Base-by-base conservation (phyloP, 1,140 invertebrate species). In the Lasioglossum baleicum region DNA sequence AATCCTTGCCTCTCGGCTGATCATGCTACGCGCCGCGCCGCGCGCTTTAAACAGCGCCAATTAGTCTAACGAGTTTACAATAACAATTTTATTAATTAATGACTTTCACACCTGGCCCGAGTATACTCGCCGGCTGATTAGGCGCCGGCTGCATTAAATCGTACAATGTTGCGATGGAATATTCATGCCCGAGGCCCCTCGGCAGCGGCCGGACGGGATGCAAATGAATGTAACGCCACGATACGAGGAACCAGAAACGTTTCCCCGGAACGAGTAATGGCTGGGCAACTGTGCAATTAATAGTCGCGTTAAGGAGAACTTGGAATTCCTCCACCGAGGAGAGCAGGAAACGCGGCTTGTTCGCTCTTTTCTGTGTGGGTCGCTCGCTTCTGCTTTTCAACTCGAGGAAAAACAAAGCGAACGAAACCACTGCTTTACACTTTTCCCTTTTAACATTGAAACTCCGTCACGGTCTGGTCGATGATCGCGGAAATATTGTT, bases 1-100 rank as follows among this genome's bases (percentile, higher is more conserved):
- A 26, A 70, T 48, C 44, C 69, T 35, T 66, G 35, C 58, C 40
- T 48, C 22, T 6, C 15, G 4, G 4, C 4, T 1, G 35, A 35
- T 35, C 35, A 35, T 35, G 35, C 35, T 1, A 1, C 35, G 35
- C 35, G 35, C 26, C 26, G 7, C n/a, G 13, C 17, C 63, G 31
- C 51, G 20, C 3, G 42, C 20, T 8, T 44, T 65, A 44, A 56
- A 53, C 66, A 64, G 5, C 22, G 56, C 44, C 26, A 76, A 81
- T 81, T 80, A 80, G n/a, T 11, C 20, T 58, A 73, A 79, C 71
- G 63, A 67, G 51, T 80, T 60, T 60, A 60, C 53, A 61, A 79
- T 48, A 64, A 65, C 48, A 60, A 61, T 67, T 61, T 75, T 58
- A 40, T 80, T 80, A 80, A 80, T 80, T 80, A 80, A 75, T 20